A percentile compares a stretch with the other conserved stretches of the same genome.
These are phyloP conservation scores for Lapara coniferarum DNA, from an alignment of 2,888 invertebrate genomes.

Conservation along the genomic window DNA sequence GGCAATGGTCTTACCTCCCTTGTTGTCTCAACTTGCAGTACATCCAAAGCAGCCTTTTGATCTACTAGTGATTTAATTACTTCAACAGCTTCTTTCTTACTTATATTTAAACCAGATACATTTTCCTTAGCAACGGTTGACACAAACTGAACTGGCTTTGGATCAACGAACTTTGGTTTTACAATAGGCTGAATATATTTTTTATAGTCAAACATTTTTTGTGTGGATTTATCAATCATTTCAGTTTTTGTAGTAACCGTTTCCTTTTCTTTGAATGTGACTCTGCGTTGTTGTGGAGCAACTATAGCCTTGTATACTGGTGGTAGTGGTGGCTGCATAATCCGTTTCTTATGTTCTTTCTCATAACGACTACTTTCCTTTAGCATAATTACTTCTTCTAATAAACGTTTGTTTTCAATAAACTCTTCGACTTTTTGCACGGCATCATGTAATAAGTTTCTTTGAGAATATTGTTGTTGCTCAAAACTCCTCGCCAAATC, in stretches of 20 bases:
- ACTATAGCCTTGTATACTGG: conserved; percentile 33
- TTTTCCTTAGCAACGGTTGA: conserved; percentile 3
- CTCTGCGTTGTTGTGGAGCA: not conserved
- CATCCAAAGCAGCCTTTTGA: conserved; percentile 31
- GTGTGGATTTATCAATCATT: conserved; percentile 41
- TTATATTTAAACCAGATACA: not conserved
- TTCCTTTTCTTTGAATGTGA: not conserved
- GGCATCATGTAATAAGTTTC: conserved; percentile 28
- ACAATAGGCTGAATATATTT: conserved; percentile 44
- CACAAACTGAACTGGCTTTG: conserved; percentile 11
- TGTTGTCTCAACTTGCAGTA: conserved; percentile 39
- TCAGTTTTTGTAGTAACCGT: conserved; percentile 43
- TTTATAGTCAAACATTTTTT: conserved; percentile 40
- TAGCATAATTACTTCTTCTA: conserved; percentile 37
- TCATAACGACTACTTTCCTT: conserved; percentile 36
- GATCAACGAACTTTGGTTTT: conserved; percentile 26
- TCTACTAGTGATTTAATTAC: conserved; percentile 12
- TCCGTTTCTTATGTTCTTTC: conserved; percentile 34
- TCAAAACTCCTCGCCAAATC: not conserved
- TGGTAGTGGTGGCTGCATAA: conserved; percentile 38
- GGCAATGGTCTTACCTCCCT: conserved; percentile 32
- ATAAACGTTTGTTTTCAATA: conserved; percentile 37
- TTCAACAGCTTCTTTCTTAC: conserved; percentile 9
- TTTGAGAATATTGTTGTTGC: not conserved
- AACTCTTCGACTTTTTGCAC: conserved; percentile 38